Evolutionary conservation across 2,113 vertebrate species (phyloP), one percentile per base, ranked within the genome.

Genomic region (Rhizomys pruinosus): DNA sequence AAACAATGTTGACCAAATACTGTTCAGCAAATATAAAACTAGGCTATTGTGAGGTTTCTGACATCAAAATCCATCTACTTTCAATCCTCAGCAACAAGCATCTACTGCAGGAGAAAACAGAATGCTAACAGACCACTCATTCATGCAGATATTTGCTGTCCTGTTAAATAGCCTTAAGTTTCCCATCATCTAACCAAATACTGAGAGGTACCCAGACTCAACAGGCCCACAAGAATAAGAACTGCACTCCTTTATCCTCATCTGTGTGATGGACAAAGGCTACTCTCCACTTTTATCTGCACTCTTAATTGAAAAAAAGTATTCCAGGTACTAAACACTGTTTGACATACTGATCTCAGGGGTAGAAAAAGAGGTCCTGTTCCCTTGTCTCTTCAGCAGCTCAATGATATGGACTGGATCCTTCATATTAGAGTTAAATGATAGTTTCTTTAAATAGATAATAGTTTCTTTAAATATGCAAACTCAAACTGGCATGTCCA

Each of bases 361-460:
- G n/a, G 7, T 0, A 2, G 15, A 15, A 29, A 17, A 4, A 87
- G 64, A 95, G 25, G 29, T n/a, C 37, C 16, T 69, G 7, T 5
- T 82, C 8, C 9, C 37, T 37, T 44, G 19, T 16, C 39, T 59
- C 3, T 59, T 4, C 12, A 76, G 16, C 15, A 69, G 37, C 8
- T 82, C 20, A 55, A 19, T 73, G 59, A 19, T 25, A 2, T 69
- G 15, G n/a, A 63, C 39, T n/a, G 47, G 47, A 52, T 52, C 25
- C 20, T 7, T 84, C 63, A 64, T n/a, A 81, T 76, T 73, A 37
- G 32, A 52, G n/a, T n/a, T n/a, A n/a, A n/a, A 64, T 64, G 90
- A 74, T 25, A 61, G 91, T 90, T 86, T 91, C 37, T 84, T 90
- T 64, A 85, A 73, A 88, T 80, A 23, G 15, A 64, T 64, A 92